phyloP scores from a whole-genome alignment of 2,797 vertebrate species.

The Poecilia wingei region DNA sequence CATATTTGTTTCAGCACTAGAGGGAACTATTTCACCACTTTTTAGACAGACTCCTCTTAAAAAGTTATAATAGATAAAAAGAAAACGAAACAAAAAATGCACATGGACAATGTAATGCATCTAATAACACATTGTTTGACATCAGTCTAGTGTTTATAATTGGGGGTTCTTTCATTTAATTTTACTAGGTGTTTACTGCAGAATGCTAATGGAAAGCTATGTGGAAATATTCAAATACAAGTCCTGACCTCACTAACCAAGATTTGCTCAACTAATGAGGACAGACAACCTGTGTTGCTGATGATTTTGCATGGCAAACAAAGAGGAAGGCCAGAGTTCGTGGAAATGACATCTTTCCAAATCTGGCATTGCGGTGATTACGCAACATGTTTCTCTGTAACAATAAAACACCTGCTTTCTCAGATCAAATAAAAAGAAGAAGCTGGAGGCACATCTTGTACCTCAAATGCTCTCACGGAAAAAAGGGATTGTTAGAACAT shows the following conservation, averaged over 20 bases:
- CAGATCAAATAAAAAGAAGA: constrained; percentile 11
- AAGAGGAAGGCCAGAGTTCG: constrained; percentile 42
- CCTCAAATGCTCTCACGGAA: constrained; percentile 27
- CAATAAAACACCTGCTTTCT: constrained; percentile 36
- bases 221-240: constrained; percentile 72
- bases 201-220: constrained; percentile 23
- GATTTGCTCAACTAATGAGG: constrained; percentile 25
- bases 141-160: neutral
- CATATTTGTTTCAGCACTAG: constrained; percentile 8
- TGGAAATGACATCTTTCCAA: constrained; percentile 28
- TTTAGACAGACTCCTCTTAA: neutral
- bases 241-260: constrained; percentile 44
- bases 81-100: neutral
- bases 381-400: constrained; percentile 40
- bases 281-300: constrained; percentile 10
- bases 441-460: constrained; percentile 23
- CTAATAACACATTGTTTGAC: neutral
- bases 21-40: neutral
- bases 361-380: constrained; percentile 41
- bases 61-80: neutral
- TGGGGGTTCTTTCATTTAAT: neutral
- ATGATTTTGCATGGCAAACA: constrained; percentile 73
- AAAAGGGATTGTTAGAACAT: neutral
- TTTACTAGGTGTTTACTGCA: constrained; percentile 4
- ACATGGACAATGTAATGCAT: neutral